Evolutionary conservation across 37 sponge, comb jelly and placozoan species (phyloP).

Genomic region (Cladorhizidae sp.): DNA sequence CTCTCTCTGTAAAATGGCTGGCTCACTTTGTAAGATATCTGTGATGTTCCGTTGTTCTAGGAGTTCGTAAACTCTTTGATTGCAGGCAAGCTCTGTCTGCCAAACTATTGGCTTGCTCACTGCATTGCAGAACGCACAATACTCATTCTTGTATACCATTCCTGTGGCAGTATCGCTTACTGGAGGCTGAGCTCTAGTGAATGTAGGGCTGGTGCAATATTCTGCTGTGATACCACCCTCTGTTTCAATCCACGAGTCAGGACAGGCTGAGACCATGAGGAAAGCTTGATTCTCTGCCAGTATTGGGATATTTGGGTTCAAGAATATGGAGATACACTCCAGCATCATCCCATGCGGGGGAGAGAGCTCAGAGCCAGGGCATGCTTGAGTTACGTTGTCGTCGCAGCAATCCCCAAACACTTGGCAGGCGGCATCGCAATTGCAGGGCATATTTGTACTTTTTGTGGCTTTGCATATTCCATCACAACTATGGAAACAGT

Average conservation of each 20-base stretch:
- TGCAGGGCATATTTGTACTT: too few species aligned
- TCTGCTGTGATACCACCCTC: not conserved
- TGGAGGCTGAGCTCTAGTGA: slow-evolving; percentile 9
- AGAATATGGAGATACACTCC: too few species aligned
- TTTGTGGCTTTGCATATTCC: too few species aligned
- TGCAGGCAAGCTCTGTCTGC: slow-evolving; percentile 16
- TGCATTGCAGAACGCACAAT: not conserved
- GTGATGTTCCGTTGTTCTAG: not conserved
- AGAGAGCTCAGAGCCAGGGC: too few species aligned
- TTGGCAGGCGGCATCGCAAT: too few species aligned
- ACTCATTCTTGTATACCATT: slow-evolving; percentile 49
- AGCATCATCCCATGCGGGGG: too few species aligned
- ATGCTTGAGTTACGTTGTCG: too few species aligned
- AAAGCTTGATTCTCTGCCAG: too few species aligned
- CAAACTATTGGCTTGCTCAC: slow-evolving; percentile 1
- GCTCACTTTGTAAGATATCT: too few species aligned
- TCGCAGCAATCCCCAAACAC: too few species aligned
- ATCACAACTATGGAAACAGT: too few species aligned
- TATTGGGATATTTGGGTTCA: too few species aligned
- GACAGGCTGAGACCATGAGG: slow-evolving; percentile 11
- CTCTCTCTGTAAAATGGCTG: not conserved
- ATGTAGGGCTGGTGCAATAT: not conserved
- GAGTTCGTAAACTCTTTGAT: not conserved
- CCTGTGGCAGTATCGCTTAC: slow-evolving; percentile 37
- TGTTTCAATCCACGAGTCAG: slow-evolving; percentile 8